Conservation (phyloP, 2,797 vertebrate species). For the Propithecus perrieri region DNA sequence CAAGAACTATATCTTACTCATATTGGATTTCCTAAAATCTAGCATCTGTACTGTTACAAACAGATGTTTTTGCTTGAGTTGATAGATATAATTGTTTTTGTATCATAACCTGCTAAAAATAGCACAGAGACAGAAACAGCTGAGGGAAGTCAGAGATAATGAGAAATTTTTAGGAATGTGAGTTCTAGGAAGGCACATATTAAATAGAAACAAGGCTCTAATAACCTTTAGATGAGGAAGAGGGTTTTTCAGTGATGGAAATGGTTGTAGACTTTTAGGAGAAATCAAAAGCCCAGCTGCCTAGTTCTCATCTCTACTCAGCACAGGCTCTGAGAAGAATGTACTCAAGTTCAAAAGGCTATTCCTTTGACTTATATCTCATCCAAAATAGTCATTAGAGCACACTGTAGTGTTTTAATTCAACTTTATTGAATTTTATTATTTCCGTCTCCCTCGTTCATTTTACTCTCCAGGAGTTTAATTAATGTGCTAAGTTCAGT, state of each 20-base stretch:
- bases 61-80: conserved; percentile 45
- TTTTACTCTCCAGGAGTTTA: not conserved
- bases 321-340: not conserved
- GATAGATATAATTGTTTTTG: not conserved
- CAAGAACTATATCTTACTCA: not conserved
- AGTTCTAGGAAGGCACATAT: not conserved
- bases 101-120: conserved; percentile 39
- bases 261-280: not conserved
- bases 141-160: not conserved
- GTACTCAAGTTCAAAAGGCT: not conserved
- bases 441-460: not conserved
- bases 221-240: not conserved
- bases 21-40: not conserved
- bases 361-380: not conserved
- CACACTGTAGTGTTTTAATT: not conserved
- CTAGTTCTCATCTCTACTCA: not conserved
- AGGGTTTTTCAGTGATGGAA: not conserved
- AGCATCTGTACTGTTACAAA: not conserved
- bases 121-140: not conserved
- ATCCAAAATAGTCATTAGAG: not conserved
- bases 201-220: not conserved
- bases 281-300: not conserved
- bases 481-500: not conserved
- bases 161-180: not conserved
- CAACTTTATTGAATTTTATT: not conserved